These are phyloP conservation scores for Rhinophrynus dorsalis DNA, from an alignment of 2,797 vertebrate genomes.

Conservation along the genomic window DNA sequence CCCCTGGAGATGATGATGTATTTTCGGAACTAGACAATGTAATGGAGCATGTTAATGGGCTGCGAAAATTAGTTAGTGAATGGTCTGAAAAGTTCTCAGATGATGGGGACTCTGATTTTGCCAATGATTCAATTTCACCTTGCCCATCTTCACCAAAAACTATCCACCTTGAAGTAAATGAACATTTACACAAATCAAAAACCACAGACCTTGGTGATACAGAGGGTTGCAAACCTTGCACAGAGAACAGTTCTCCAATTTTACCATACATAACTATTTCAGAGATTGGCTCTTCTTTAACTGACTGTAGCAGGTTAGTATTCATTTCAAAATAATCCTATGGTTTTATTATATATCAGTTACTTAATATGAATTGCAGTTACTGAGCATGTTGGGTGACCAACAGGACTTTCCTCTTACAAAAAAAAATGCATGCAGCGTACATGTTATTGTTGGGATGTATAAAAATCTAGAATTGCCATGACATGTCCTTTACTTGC, in stretches of 20 bases:
- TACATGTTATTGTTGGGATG: too few species aligned
- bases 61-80: constrained; percentile 76
- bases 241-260: constrained; percentile 50
- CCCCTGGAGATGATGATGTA: constrained; percentile 65
- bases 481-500: too few species aligned
- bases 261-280: constrained; percentile 55
- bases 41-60: constrained; percentile 77
- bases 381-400: too few species aligned
- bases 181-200: constrained; percentile 52
- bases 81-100: constrained; percentile 80
- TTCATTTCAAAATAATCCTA: too few species aligned
- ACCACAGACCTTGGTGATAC: constrained; percentile 8
- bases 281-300: constrained; percentile 32
- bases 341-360: too few species aligned
- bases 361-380: too few species aligned
- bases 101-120: constrained; percentile 69
- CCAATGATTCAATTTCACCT: constrained; percentile 63
- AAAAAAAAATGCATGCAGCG: too few species aligned
- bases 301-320: constrained; percentile 54
- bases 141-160: constrained; percentile 69
- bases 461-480: too few species aligned
- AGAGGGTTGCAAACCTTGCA: constrained; percentile 40
- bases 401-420: too few species aligned
- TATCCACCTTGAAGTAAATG: constrained; percentile 69
- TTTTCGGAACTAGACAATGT: constrained; percentile 81